These are phyloP conservation scores for Penelope pileata DNA, from an alignment of 2,113 vertebrate species.

Conservation along the genomic window DNA sequence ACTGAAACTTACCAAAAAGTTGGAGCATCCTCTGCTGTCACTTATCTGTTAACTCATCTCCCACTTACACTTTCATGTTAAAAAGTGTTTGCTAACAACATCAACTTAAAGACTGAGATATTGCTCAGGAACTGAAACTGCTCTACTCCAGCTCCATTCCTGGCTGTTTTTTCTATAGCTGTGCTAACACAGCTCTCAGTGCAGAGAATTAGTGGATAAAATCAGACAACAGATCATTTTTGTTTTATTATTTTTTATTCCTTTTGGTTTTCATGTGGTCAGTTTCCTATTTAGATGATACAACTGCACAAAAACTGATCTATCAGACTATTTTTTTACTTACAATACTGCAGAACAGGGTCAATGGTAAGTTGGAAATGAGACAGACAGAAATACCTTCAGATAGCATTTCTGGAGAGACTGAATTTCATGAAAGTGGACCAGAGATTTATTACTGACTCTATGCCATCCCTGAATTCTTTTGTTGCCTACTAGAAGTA, in stretches of 20 bases:
- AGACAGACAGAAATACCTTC: background rate
- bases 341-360: background rate
- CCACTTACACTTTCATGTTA: accelerated
- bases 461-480: background rate
- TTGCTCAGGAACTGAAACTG: background rate
- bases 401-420: background rate
- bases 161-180: background rate
- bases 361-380: background rate
- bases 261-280: background rate
- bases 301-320: background rate
- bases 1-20: background rate
- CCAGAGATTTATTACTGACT: background rate
- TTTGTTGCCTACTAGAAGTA: background rate
- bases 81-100: background rate
- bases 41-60: background rate
- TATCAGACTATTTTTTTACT: background rate
- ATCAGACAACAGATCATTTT: background rate
- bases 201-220: background rate
- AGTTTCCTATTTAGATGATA: background rate
- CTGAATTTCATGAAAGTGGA: background rate
- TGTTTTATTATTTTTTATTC: background rate
- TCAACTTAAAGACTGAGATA: background rate
- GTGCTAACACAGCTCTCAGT: background rate
- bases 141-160: background rate
- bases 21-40: background rate